These are phyloP conservation scores for Delichon dasypus DNA, from an alignment of 2,797 vertebrate species.

Conservation along the genomic window DNA sequence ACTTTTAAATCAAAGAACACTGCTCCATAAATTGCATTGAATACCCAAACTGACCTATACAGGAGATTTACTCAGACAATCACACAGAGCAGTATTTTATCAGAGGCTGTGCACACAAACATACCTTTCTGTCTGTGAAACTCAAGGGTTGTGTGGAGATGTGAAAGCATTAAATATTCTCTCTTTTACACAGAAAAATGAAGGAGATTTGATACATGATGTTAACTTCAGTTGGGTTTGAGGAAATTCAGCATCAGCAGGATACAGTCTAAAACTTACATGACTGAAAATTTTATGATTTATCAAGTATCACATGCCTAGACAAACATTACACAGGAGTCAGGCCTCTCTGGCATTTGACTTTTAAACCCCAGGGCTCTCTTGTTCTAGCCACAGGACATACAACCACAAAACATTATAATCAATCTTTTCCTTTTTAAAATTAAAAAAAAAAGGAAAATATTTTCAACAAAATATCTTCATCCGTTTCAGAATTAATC, in stretches of 20 bases:
- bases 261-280: background rate
- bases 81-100: background rate
- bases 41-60: background rate
- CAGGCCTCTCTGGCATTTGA: background rate
- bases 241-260: background rate
- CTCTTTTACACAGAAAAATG: background rate
- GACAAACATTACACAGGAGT: background rate
- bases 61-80: background rate
- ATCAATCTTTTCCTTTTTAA: background rate
- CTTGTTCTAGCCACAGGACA: background rate
- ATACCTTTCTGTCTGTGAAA: background rate
- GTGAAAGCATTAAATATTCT: background rate
- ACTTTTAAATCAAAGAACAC: background rate
- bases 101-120: background rate
- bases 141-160: background rate
- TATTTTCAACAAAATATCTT: background rate
- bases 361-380: background rate
- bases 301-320: background rate
- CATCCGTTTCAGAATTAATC: background rate
- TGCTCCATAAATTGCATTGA: background rate
- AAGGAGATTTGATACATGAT: background rate
- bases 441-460: background rate
- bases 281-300: background rate
- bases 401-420: background rate
- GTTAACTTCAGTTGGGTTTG: background rate